Percentiles rank a stretch among this genome's conserved stretches.
phyloP scores from a whole-genome alignment of 2,888 invertebrate genomes.

The Caradrina clavipalpis region DNA sequence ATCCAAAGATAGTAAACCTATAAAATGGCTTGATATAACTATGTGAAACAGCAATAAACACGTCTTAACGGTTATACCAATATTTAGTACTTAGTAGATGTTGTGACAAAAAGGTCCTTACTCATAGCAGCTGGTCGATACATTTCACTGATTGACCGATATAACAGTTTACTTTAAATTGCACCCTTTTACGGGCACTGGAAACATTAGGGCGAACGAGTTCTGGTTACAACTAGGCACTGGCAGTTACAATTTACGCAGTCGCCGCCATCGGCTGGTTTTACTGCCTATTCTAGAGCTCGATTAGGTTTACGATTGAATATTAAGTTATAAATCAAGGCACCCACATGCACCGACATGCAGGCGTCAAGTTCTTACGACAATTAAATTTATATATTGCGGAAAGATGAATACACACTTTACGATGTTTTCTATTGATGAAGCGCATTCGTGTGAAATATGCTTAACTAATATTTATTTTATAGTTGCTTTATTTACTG shows the following conservation, averaged over 20 bases:
- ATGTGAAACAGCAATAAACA: not conserved
- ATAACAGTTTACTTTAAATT: conserved; percentile 54
- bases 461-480: conserved; percentile 12
- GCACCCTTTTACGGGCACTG: conserved; percentile 54
- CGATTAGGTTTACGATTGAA: conserved; percentile 63
- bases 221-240: conserved; percentile 48
- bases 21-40: not conserved
- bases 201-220: conserved; percentile 52
- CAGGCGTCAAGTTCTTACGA: conserved; percentile 62
- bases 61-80: not conserved
- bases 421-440: conserved; percentile 6
- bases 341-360: conserved; percentile 43
- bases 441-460: conserved; percentile 5
- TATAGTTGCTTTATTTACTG: conserved; percentile 16
- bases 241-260: conserved; percentile 37
- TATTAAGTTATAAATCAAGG: conserved; percentile 71
- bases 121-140: conserved; percentile 22
- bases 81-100: not conserved
- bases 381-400: conserved; percentile 59
- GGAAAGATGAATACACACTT: conserved; percentile 17
- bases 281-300: conserved; percentile 49
- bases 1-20: not conserved
- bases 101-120: conserved; percentile 10
- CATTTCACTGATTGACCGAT: conserved; percentile 52
- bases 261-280: conserved; percentile 34